These are phyloP conservation scores for Cathartes aura DNA, from an alignment of 2,113 vertebrate genomes.

Conservation along the genomic window DNA sequence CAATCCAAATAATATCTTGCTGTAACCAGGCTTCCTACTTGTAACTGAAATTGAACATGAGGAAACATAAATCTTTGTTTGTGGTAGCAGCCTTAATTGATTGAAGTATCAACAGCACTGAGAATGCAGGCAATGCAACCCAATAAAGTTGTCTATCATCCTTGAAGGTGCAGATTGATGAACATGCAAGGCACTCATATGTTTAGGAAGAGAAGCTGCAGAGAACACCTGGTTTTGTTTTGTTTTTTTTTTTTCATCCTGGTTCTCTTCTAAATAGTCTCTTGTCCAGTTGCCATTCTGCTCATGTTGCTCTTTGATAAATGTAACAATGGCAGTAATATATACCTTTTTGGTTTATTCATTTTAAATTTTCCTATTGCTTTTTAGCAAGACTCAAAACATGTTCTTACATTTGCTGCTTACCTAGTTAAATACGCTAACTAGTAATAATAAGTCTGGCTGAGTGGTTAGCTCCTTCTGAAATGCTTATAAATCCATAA, in stretches of 20 bases:
- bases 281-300: neutral
- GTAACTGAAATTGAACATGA: neutral
- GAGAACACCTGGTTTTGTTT: neutral
- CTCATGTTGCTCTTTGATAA: neutral
- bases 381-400: neutral
- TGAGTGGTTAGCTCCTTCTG: neutral
- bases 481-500: neutral
- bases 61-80: neutral
- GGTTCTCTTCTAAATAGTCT: neutral
- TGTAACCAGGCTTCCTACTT: neutral
- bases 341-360: neutral
- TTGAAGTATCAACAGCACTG: neutral
- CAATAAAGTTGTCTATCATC: neutral
- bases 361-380: neutral
- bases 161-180: neutral
- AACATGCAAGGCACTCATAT: neutral
- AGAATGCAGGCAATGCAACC: neutral
- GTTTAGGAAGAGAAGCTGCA: neutral
- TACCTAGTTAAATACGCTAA: neutral
- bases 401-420: neutral
- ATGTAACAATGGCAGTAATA: neutral
- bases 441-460: neutral
- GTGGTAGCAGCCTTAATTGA: neutral
- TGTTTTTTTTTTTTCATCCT: accelerated
- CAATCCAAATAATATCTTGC: neutral